Evolutionary conservation across 2,888 invertebrate genomes (phyloP), one percentile per base, ranked within the genome.

Genomic region (Ophioninae sp.): DNA sequence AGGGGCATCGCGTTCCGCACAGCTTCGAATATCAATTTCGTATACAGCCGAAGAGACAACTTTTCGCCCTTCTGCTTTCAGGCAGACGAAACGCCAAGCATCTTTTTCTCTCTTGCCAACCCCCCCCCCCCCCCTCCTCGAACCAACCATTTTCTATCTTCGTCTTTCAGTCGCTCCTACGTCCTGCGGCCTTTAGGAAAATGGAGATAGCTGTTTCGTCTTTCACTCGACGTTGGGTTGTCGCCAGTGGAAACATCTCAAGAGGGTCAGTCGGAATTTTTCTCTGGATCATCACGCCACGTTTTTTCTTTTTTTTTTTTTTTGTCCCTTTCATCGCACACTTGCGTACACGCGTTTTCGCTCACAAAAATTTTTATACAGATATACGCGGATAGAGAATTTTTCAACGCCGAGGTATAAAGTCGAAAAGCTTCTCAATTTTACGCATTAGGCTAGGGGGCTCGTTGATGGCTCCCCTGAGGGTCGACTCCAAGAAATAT

Each of bases 21-120:
- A 87, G 87, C 87, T 90, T 90, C 89, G 89, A 91, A 91, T 91
- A 91, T 91, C 91, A 91, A 91, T 91, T 91, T 87, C 87, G 87
- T 85, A 87, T 65, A 72, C 67, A 65, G 67, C 68, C 61, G 50
- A 67, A 67, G 88, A 85, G 89, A 90, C 89, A 90, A 91, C 88
- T 91, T 91, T 89, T 87, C 88, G 87, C 86, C 86, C 87, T 82
- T 73, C 50, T 78, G 69, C 84, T 83, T 75, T 80, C 44, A 69
- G 79, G 62, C 80, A 67, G 61, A 80, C 57, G 81, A 79, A 64
- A 79, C 65, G 62, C 56, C 62, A 79, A 83, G 23, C 69, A 44
- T 73, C 57, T 69, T 8, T 39, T 37, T 6, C 44, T 50, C 80
- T 10, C 44, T 39, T 77, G 37, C 20, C 39, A 76, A 20, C 50